Percentiles rank a stretch among this genome's conserved stretches.
Evolutionary conservation across 2,888 invertebrate genomes (phyloP).

Genomic region (Boloria euphrosyne): DNA sequence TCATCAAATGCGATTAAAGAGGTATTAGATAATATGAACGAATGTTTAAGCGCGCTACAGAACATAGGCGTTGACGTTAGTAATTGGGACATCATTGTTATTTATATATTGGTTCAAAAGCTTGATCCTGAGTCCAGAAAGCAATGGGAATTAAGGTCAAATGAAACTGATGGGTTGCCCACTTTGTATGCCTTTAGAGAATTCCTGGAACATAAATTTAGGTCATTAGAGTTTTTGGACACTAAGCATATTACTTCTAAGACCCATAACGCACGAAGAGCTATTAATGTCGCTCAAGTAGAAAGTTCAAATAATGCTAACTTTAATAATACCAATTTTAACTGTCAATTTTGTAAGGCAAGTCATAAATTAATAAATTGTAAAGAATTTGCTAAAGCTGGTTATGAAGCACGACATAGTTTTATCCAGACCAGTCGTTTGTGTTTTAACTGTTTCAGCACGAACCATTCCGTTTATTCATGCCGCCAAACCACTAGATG

Average conservation of each 20-base stretch:
- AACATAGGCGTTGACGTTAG: slow-evolving; percentile 34
- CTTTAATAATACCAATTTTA: too few relatives aligned
- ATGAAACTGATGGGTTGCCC: slow-evolving; percentile 38
- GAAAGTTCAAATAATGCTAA: too few relatives aligned
- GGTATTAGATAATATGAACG: slow-evolving; percentile 36
- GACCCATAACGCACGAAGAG: background rate
- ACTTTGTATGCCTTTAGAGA: slow-evolving; percentile 37
- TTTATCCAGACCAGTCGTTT: slow-evolving; percentile 7
- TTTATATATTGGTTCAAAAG: slow-evolving; percentile 35
- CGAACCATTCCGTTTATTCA: background rate
- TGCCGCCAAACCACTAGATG: slow-evolving; percentile 37
- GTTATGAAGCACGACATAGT: slow-evolving; percentile 24
- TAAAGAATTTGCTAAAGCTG: slow-evolving; percentile 38
- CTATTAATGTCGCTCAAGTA: background rate
- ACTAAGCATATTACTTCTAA: background rate
- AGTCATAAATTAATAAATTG: slow-evolving; percentile 42
- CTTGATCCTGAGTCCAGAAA: slow-evolving; percentile 39
- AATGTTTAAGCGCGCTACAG: slow-evolving; percentile 37
- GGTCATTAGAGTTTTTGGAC: slow-evolving; percentile 3
- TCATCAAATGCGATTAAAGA: slow-evolving; percentile 27
- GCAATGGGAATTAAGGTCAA: slow-evolving; percentile 39
- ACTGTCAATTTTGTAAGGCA: slow-evolving; percentile 8
- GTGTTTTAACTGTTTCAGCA: background rate
- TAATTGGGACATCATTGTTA: slow-evolving; percentile 42
- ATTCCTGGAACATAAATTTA: slow-evolving; percentile 22